Evolutionary conservation across 2,797 vertebrate genomes (phyloP), one percentile per base, ranked within the genome.

Genomic region (Rhinogobio ventralis): DNA sequence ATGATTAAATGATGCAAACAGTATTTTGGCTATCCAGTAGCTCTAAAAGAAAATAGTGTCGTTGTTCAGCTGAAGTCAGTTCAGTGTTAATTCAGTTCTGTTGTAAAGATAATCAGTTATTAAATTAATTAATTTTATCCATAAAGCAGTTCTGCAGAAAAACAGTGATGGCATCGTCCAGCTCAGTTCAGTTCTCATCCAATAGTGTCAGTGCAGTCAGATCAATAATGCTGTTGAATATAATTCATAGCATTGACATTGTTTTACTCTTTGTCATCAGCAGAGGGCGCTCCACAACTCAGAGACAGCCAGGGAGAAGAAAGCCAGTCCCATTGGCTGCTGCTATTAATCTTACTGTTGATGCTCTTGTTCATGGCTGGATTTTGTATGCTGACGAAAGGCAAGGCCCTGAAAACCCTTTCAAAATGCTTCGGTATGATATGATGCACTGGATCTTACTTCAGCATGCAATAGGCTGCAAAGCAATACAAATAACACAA

Each of bases 231-330:
- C 5, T 28, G 57, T 62, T 28, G 57, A 28, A 28, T 25, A 60
- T 25, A 25, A 60, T 13, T 13, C 55, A n/a, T 25, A 25, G 1
- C 0, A 4, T 28, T 33, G 5, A 30, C 14, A 25, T 49, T 46
- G 66, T 39, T n/a, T 25, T 84, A 67, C 68, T 71, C 28, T 68
- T 64, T 71, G 2, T 80, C 17, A 83, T 62, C 89, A 90, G 36
- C 51, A 89, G 89, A 13, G 53, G 83, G 39, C 81, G 10, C n/a
- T 60, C 15, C 2, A 79, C 7, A 0, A 15, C 13, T 0, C 3
- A 4, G 14, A 20, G 28, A 69, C 20, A 0, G 2, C 23, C 0
- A 7, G 9, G 2, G 5, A 4, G 45, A 30, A 7, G 39, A 83
- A 68, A 86, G 20, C n/a, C 73, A 77, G 76, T 19, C 64, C 46